Percentiles rank a stretch among this genome's conserved stretches.
Evolutionary conservation across 2,113 vertebrate species (phyloP).

Genomic region (Plecturocebus donacophilus): DNA sequence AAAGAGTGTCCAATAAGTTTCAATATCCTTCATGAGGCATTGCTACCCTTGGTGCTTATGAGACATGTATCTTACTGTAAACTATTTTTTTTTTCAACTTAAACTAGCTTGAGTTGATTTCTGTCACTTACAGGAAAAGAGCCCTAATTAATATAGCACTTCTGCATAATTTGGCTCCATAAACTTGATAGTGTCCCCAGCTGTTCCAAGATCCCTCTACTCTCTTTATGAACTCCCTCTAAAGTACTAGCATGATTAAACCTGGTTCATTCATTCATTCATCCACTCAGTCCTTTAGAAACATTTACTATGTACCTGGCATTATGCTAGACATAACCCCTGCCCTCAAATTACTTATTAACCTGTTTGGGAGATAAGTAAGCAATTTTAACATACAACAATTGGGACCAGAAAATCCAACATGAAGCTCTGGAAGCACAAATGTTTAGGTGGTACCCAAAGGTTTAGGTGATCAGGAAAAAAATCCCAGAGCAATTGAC

Average conservation of each 20-base stretch:
- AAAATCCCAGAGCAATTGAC: not conserved
- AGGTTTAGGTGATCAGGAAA: not conserved
- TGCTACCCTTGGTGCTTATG: not conserved
- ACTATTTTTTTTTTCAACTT: not conserved
- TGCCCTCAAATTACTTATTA: not conserved
- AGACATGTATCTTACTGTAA: not conserved
- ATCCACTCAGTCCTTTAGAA: not conserved
- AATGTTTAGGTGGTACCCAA: not conserved
- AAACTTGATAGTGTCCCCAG: not conserved
- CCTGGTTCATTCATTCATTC: not conserved
- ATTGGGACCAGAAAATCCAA: not conserved
- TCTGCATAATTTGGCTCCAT: not conserved
- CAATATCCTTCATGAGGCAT: not conserved
- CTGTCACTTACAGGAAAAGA: not conserved
- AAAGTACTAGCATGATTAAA: not conserved
- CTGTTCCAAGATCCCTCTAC: not conserved
- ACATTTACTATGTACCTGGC: not conserved
- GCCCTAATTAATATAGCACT: not conserved
- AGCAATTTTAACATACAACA: not conserved
- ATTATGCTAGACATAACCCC: not conserved
- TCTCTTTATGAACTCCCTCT: not conserved
- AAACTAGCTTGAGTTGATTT: not conserved
- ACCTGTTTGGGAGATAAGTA: not conserved
- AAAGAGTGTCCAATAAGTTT: not conserved
- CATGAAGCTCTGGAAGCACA: not conserved